These are phyloP conservation scores for Columba livia DNA, from an alignment of 2,113 vertebrate genomes.

Conservation along the genomic window DNA sequence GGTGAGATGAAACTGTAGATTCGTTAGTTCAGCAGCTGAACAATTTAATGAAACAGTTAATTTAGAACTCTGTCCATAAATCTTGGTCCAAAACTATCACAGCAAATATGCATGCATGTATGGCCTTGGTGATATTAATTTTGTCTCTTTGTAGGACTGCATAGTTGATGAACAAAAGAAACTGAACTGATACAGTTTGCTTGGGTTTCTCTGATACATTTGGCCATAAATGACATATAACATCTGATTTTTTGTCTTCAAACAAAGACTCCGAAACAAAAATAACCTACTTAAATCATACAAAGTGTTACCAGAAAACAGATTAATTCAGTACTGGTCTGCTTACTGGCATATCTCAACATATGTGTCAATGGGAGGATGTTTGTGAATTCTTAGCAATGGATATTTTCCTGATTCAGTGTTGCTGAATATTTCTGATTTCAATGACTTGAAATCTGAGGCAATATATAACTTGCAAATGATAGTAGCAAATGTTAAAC, in stretches of 20 bases:
- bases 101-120: neutral
- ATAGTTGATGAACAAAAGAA: neutral
- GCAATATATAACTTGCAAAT: neutral
- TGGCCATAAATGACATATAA: neutral
- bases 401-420: neutral
- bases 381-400: accelerated
- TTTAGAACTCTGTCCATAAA: neutral
- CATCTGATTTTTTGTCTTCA: neutral
- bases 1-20: neutral
- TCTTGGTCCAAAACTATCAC: neutral
- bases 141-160: neutral
- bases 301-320: neutral
- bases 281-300: neutral
- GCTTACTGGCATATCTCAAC: neutral
- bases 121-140: neutral
- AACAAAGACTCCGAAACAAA: neutral
- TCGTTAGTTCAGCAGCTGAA: neutral
- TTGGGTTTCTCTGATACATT: neutral
- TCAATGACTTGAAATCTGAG: neutral
- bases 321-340: neutral
- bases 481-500: neutral
- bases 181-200: neutral
- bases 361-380: neutral
- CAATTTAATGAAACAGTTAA: neutral
- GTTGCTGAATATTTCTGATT: neutral